phyloP scores from a whole-genome alignment of 2,797 vertebrate genomes.

The Geotrypetes seraphini region DNA sequence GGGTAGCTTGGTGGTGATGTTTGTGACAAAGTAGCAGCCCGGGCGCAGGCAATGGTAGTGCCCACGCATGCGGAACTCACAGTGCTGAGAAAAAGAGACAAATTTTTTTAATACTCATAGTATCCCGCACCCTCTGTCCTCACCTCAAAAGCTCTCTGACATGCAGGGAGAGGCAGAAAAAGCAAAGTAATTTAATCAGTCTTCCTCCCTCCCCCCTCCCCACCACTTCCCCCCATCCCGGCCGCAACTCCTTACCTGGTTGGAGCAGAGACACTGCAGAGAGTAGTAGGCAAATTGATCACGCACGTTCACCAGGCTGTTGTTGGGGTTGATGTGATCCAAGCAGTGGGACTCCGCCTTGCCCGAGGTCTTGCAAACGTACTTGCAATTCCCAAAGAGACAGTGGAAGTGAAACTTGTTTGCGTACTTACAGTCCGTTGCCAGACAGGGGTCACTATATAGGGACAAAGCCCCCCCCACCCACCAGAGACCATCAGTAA shows the following conservation, averaged over 20 bases:
- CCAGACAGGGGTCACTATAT: constrained; percentile 89
- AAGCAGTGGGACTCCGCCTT: constrained; percentile 97
- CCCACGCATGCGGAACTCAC: constrained; percentile 95
- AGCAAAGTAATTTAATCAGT: too few species aligned
- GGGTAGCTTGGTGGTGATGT: constrained; percentile 98
- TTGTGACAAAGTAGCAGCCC: constrained; percentile 92
- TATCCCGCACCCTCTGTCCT: neutral
- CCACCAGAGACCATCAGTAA: constrained; percentile 45
- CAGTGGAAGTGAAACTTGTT: constrained; percentile 99
- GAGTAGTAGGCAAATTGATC: constrained; percentile 98
- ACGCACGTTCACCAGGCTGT: constrained; percentile 89
- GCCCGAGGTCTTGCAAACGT: constrained; percentile 96
- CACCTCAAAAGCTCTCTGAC: neutral
- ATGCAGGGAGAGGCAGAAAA: too few species aligned
- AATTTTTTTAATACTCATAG: neutral
- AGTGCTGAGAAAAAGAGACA: constrained; percentile 65
- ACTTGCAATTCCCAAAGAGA: constrained; percentile 98
- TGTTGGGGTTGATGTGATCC: constrained; percentile 98
- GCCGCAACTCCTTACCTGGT: constrained; percentile 72
- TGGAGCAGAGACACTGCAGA: constrained; percentile 95
- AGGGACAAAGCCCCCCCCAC: too few species aligned
- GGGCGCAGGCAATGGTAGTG: constrained; percentile 95
- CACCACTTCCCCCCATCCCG: neutral
- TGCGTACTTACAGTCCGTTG: constrained; percentile 96
- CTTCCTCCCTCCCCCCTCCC: neutral